Percentiles rank a stretch among this genome's conserved stretches.
Conservation (phyloP, 2,888 invertebrate species). For the Drosophila birchii region DNA sequence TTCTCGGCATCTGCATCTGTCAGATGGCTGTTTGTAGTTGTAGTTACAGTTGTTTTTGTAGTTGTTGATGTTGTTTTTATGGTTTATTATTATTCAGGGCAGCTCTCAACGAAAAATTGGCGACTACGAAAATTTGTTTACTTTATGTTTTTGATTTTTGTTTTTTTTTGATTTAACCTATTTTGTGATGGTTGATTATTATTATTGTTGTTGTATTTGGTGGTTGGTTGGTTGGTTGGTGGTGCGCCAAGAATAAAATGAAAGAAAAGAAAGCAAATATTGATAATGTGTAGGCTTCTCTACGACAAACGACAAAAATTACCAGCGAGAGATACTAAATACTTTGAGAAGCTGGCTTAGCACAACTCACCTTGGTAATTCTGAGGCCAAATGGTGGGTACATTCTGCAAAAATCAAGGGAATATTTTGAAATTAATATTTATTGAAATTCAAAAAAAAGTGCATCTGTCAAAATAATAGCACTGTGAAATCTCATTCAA, state of each 20-base stretch:
- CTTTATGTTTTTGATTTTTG: slow-evolving; percentile 32
- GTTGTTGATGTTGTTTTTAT: slow-evolving; percentile 40
- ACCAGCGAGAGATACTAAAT: slow-evolving; percentile 33
- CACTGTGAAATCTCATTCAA: background rate
- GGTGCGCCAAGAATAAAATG: slow-evolving; percentile 54
- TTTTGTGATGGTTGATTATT: slow-evolving; percentile 37
- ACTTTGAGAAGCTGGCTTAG: slow-evolving; percentile 22
- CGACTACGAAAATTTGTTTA: slow-evolving; percentile 72
- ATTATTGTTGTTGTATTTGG: slow-evolving; percentile 29
- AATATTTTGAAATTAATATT: slow-evolving; percentile 19
- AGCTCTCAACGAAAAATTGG: slow-evolving; percentile 78
- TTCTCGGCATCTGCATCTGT: slow-evolving; percentile 26
- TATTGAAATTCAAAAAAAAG: background rate
- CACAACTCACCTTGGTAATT: slow-evolving; percentile 85
- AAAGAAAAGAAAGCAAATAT: slow-evolving; percentile 65
- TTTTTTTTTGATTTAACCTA: slow-evolving; percentile 45
- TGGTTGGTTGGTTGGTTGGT: slow-evolving; percentile 48
- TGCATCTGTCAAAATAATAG: slow-evolving; percentile 2
- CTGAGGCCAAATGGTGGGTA: slow-evolving; percentile 85
- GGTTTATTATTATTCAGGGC: slow-evolving; percentile 55
- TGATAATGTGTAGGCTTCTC: slow-evolving; percentile 49
- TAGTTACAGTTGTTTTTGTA: slow-evolving; percentile 37
- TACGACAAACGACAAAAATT: slow-evolving; percentile 46
- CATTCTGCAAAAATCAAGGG: slow-evolving; percentile 78
- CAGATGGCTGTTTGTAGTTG: slow-evolving; percentile 31